Conservation (phyloP, 2,888 invertebrate genomes). For the Caenorhabditis afra region DNA sequence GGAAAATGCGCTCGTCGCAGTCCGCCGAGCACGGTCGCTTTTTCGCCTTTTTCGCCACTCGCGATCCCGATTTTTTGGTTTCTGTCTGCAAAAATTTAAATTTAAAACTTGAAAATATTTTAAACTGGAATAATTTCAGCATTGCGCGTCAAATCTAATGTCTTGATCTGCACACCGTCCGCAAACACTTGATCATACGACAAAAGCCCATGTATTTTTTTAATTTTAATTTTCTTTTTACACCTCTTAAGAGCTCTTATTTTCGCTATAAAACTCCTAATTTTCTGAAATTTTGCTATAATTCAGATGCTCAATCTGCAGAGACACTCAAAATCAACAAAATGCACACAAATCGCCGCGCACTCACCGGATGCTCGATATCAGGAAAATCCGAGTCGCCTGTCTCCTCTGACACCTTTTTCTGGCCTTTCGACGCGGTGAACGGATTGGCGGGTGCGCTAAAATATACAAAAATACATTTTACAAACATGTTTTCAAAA, state of each 20-base stretch:
- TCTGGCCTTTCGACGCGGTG: constrained; percentile 15
- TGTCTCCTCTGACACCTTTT: not conserved
- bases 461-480: not conserved
- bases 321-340: too few species aligned
- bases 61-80: not conserved
- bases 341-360: too few species aligned
- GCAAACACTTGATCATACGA: too few species aligned
- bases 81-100: constrained; percentile 2
- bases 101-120: too few species aligned
- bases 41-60: constrained; percentile 23
- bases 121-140: too few species aligned
- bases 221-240: too few species aligned
- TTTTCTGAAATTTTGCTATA: too few species aligned
- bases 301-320: too few species aligned
- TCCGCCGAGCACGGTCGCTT: constrained; percentile 70
- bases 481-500: too few species aligned
- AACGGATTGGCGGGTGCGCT: constrained; percentile 41
- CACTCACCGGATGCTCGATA: constrained; percentile 56
- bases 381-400: constrained; percentile 61
- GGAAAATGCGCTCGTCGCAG: constrained; percentile 67
- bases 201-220: too few species aligned
- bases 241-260: too few species aligned
- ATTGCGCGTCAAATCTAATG: not conserved
- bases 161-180: not conserved
- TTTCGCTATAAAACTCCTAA: too few species aligned